phyloP scores from a whole-genome alignment of 92 coral and sea anemone species.

The Meandrina meandrites region DNA sequence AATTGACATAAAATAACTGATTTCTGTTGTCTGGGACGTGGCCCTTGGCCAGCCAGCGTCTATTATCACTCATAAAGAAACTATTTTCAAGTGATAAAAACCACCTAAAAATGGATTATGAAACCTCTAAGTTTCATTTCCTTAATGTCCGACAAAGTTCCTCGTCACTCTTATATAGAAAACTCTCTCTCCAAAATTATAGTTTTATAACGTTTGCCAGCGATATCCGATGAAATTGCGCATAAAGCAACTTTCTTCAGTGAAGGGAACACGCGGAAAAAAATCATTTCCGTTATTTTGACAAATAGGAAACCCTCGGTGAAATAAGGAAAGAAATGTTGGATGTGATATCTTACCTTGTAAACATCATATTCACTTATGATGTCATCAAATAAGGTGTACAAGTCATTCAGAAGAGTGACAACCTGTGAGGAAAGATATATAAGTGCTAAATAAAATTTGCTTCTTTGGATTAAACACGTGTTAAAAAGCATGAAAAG shows the following conservation, averaged over 20 bases:
- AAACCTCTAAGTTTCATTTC: not conserved
- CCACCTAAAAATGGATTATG: too few relatives aligned
- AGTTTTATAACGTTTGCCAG: not conserved
- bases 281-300: not conserved
- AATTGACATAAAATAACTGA: too few relatives aligned
- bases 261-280: not conserved
- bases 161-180: not conserved
- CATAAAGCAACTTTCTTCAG: not conserved
- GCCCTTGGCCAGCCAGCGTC: too few relatives aligned
- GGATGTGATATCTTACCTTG: conserved; percentile 63
- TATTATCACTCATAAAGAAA: too few relatives aligned
- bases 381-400: conserved; percentile 94
- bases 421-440: conserved; percentile 67
- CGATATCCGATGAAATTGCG: not conserved
- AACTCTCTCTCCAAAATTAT: too few relatives aligned
- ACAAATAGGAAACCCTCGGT: not conserved
- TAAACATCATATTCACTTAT: conserved; percentile 93
- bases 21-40: too few relatives aligned
- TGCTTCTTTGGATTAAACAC: not conserved
- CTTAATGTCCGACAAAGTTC: not conserved
- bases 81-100: too few relatives aligned
- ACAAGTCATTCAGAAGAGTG: conserved; percentile 81
- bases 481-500: too few relatives aligned
- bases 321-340: not conserved
- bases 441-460: not conserved